These are phyloP conservation scores for Mesembrinibis cayennensis DNA, from an alignment of 2,113 vertebrate species.

Conservation along the genomic window DNA sequence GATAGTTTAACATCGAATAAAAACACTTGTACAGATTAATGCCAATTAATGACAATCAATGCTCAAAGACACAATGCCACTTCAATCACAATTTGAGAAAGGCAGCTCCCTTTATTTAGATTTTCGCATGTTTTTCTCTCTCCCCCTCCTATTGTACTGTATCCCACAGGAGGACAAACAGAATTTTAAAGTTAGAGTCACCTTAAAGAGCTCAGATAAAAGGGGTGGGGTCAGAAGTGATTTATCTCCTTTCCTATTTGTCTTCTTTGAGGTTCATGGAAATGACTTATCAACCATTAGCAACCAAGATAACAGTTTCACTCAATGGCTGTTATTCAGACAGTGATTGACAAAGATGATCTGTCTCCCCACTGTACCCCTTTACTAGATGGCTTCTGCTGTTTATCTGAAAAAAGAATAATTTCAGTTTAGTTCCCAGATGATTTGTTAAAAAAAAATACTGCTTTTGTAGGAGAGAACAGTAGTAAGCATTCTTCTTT, in stretches of 20 bases:
- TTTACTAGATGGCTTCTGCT: not conserved
- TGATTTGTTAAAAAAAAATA: not conserved
- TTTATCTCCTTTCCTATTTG: not conserved
- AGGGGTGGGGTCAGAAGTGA: not conserved
- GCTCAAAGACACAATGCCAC: not conserved
- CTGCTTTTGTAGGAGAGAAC: not conserved
- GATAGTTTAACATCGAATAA: not conserved
- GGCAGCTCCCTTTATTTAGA: not conserved
- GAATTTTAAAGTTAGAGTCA: not conserved
- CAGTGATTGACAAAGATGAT: conserved; percentile 32
- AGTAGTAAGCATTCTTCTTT: not conserved
- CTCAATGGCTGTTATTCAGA: conserved; percentile 9
- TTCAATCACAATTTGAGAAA: not conserved
- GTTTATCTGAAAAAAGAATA: not conserved
- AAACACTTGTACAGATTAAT: not conserved
- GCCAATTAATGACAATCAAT: not conserved
- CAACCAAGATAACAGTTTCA: conserved; percentile 26
- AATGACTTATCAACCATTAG: conserved; percentile 4
- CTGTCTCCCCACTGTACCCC: not conserved
- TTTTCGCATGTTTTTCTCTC: not conserved
- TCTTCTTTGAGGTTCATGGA: not conserved
- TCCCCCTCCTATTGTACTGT: not conserved
- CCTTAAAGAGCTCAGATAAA: not conserved
- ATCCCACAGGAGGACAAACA: not conserved
- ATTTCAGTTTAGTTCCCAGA: not conserved